A percentile compares a stretch with the other conserved stretches of the same genome.
Evolutionary conservation across 2,888 invertebrate genomes (phyloP).

Genomic region (Mantis religiosa): DNA sequence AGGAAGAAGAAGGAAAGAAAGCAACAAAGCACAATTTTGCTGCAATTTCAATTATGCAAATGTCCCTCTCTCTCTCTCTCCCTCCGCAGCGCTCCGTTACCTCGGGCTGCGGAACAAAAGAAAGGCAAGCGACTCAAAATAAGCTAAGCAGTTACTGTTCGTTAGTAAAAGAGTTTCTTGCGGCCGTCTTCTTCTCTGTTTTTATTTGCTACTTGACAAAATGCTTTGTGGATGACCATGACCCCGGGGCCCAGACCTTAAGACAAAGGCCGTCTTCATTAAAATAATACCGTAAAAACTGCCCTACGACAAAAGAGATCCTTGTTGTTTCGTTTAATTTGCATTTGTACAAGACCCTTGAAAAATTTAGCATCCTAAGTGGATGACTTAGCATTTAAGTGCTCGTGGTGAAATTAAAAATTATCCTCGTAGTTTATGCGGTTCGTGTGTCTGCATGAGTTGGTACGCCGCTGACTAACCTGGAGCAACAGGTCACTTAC

Average conservation of each 20-base stretch:
- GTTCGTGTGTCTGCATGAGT: too few species aligned
- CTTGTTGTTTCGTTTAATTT: neutral
- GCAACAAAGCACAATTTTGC: slow-evolving; percentile 23
- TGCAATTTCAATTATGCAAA: slow-evolving; percentile 34
- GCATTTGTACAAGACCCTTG: too few species aligned
- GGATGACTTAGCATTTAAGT: neutral
- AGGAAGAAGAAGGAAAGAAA: neutral
- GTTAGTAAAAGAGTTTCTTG: neutral
- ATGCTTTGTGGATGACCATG: neutral
- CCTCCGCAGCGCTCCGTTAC: slow-evolving; percentile 8
- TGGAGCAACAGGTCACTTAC: too few species aligned
- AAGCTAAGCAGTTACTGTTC: slow-evolving; percentile 15
- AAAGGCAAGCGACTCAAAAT: slow-evolving; percentile 11
- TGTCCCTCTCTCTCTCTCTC: slow-evolving; percentile 2
- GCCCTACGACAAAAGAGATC: neutral
- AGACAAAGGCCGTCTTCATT: neutral
- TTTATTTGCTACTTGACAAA: neutral
- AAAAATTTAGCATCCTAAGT: neutral
- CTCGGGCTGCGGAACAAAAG: slow-evolving; percentile 19
- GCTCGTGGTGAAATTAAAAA: neutral
- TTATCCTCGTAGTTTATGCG: too few species aligned
- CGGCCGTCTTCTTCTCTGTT: neutral
- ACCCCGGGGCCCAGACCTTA: neutral
- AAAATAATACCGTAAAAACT: neutral
- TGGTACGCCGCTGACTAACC: too few species aligned